Evolutionary conservation across 2,797 vertebrate genomes (phyloP).

Genomic region (Tarsius wallacei): DNA sequence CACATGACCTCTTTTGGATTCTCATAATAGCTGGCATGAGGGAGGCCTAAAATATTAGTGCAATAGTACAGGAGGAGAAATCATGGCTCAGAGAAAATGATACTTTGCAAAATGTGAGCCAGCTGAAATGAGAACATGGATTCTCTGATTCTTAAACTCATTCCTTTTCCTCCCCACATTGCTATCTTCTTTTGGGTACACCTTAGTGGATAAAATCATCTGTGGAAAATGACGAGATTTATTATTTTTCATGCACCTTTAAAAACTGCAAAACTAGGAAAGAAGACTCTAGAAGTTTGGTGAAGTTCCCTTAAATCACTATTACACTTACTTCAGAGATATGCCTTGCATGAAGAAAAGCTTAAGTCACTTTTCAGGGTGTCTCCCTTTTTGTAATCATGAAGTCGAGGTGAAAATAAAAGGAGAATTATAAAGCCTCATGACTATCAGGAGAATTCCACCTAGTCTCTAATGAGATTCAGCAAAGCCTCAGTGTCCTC

Average conservation of each 20-base stretch:
- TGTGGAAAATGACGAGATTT: not conserved
- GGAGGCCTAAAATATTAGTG: accelerated
- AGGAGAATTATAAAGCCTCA: not conserved
- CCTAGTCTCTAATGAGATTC: not conserved
- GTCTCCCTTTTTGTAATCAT: not conserved
- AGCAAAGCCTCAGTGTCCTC: not conserved
- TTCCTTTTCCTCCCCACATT: not conserved
- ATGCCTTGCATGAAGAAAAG: not conserved
- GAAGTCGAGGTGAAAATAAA: not conserved
- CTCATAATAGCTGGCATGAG: not conserved
- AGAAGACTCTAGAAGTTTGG: not conserved
- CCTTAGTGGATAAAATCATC: not conserved
- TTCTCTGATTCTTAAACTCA: not conserved
- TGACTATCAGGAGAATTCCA: not conserved
- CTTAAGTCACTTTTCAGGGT: not conserved
- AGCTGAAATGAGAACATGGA: not conserved
- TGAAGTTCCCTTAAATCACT: not conserved
- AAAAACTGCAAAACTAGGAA: not conserved
- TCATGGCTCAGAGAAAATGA: not conserved
- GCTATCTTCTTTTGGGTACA: not conserved
- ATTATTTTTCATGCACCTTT: not conserved
- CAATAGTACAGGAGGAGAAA: not conserved
- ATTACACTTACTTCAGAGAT: not conserved
- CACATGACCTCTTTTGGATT: not conserved
- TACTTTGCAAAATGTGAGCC: too few relatives aligned